Evolutionary conservation across 1,140 invertebrate genomes (phyloP).

Genomic region (Teleopsis dalmanni): DNA sequence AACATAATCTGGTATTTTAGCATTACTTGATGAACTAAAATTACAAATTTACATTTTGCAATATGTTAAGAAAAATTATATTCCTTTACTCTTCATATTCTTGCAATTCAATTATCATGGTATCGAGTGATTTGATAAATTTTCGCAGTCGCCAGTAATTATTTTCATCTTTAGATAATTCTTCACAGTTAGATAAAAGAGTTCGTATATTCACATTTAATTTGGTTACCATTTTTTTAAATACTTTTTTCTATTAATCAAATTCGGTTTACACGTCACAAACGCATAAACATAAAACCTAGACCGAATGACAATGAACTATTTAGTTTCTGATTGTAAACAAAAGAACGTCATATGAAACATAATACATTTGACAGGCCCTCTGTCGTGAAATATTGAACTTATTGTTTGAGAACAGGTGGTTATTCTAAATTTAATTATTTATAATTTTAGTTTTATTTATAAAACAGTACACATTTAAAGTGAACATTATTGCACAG

Average conservation of each 20-base stretch:
- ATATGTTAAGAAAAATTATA: background rate
- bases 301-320: too few species aligned
- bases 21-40: slow-evolving; percentile 17
- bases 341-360: too few species aligned
- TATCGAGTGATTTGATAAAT: slow-evolving; percentile 60
- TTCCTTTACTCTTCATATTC: slow-evolving; percentile 51
- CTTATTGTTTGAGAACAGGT: too few species aligned
- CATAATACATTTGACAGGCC: too few species aligned
- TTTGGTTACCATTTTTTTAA: slow-evolving; percentile 45
- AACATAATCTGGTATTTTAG: slow-evolving; percentile 24
- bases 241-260: background rate
- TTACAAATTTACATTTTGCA: background rate
- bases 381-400: too few species aligned
- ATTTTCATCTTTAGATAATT: slow-evolving; percentile 60
- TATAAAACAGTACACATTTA: too few species aligned
- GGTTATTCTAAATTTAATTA: too few species aligned
- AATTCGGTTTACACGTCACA: too few species aligned
- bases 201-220: slow-evolving; percentile 65
- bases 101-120: slow-evolving; percentile 60
- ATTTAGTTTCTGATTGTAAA: too few species aligned
- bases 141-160: slow-evolving; percentile 63
- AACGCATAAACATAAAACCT: too few species aligned
- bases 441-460: too few species aligned
- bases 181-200: slow-evolving; percentile 61
- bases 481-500: too few species aligned